Conservation (phyloP, 2,797 vertebrate genomes). For the Argentina silus region DNA sequence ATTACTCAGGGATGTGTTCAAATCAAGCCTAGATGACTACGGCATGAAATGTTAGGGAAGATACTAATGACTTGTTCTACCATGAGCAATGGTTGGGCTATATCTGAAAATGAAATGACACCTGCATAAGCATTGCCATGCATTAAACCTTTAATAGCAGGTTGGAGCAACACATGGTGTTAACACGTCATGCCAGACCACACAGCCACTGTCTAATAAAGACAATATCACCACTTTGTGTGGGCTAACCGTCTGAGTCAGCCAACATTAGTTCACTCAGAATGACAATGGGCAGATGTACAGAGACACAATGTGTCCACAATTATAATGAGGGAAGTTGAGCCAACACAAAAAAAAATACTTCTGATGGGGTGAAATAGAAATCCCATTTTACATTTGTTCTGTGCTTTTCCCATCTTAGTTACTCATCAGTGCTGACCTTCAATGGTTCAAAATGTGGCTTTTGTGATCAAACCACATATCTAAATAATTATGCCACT, state of each 20-base stretch:
- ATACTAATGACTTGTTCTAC: neutral
- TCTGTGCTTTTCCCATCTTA: no score
- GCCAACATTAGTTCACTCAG: neutral
- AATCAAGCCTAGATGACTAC: neutral
- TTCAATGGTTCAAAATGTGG: no score
- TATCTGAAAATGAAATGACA: neutral
- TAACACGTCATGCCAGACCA: neutral
- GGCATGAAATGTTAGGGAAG: neutral
- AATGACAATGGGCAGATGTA: neutral
- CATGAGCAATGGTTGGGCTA: constrained; percentile 1
- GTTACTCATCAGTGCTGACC: no score
- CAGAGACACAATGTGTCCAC: neutral
- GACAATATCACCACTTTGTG: neutral
- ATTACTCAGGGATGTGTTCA: neutral
- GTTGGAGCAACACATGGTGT: neutral
- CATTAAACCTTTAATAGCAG: constrained; percentile 4
- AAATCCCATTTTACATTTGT: no score
- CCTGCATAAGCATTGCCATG: neutral
- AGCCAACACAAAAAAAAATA: neutral
- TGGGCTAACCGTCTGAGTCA: constrained; percentile 3
- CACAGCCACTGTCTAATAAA: neutral
- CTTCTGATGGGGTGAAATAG: no score
- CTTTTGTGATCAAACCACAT: no score
- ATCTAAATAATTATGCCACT: no score
- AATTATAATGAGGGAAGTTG: neutral